These are phyloP conservation scores for Folsomia manolachei DNA, from an alignment of 2,888 invertebrate species.

Conservation along the genomic window DNA sequence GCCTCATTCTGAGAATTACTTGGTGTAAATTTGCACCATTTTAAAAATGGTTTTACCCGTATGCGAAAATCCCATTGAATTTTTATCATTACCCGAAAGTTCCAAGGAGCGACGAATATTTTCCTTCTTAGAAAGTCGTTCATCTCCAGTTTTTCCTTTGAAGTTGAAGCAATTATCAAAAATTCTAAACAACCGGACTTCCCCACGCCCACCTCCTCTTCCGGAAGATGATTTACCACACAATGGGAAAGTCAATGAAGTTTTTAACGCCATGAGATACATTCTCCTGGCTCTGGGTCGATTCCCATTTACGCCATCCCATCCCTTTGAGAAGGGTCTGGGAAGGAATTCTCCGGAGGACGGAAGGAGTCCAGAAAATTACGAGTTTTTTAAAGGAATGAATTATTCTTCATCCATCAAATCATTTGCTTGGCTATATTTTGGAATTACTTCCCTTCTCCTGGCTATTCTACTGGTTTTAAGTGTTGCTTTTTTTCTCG, in stretches of 20 bases:
- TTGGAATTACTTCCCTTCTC: constrained; percentile 25
- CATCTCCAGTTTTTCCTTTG: not conserved
- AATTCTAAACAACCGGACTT: not conserved
- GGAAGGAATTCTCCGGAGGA: not conserved
- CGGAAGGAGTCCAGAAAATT: not conserved
- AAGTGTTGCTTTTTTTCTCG: constrained; percentile 29
- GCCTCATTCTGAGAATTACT: no score
- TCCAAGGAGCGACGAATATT: not conserved
- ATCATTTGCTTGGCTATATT: constrained; percentile 38
- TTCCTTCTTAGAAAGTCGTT: not conserved
- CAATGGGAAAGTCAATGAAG: constrained; percentile 22
- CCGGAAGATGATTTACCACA: not conserved
- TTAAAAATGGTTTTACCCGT: not conserved
- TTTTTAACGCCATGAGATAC: constrained; percentile 21
- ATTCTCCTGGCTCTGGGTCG: constrained; percentile 29
- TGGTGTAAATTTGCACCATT: no score
- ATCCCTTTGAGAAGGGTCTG: not conserved
- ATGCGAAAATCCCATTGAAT: not conserved
- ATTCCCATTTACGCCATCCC: constrained; percentile 28
- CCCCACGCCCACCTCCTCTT: not conserved
- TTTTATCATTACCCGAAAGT: no score
- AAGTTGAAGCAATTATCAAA: not conserved
- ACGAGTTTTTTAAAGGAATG: not conserved
- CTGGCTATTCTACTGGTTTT: constrained; percentile 23
- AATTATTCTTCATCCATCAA: constrained; percentile 19